Evolutionary conservation across 2,797 vertebrate species (phyloP).

Genomic region (Diplodus puntazzo): DNA sequence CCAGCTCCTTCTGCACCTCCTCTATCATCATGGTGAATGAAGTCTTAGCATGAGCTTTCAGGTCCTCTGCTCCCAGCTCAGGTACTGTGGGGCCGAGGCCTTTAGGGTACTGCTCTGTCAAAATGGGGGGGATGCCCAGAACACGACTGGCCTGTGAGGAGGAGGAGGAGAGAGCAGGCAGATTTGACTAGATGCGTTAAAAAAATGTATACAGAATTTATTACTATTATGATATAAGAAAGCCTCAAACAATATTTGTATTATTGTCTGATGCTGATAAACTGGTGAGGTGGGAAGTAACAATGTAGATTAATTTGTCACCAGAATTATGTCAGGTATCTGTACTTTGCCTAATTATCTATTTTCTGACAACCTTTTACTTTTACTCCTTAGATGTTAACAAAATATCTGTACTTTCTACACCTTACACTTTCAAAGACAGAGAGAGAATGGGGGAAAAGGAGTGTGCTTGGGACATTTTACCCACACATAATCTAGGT

Average conservation of each 20-base stretch:
- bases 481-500: too few relatives aligned
- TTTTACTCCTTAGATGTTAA: too few relatives aligned
- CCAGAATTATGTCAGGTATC: too few relatives aligned
- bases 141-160: slow-evolving; percentile 83
- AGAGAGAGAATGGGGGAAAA: too few relatives aligned
- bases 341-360: too few relatives aligned
- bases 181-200: background rate
- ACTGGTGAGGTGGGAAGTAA: background rate
- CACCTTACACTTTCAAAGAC: too few relatives aligned
- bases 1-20: slow-evolving; percentile 80
- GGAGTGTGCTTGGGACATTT: too few relatives aligned
- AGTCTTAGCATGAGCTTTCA: slow-evolving; percentile 87
- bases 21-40: slow-evolving; percentile 92
- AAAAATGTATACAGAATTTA: background rate
- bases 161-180: background rate
- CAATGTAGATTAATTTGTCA: too few relatives aligned
- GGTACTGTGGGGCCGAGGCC: slow-evolving; percentile 92
- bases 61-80: slow-evolving; percentile 86
- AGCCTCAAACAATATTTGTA: background rate
- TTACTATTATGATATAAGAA: too few relatives aligned
- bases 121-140: slow-evolving; percentile 86
- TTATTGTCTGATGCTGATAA: background rate
- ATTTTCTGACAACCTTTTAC: too few relatives aligned
- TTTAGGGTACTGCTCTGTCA: slow-evolving; percentile 93
- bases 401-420: too few relatives aligned